phyloP scores from a whole-genome alignment of 1,140 invertebrate species.

The Thaumatotibia leucotreta region DNA sequence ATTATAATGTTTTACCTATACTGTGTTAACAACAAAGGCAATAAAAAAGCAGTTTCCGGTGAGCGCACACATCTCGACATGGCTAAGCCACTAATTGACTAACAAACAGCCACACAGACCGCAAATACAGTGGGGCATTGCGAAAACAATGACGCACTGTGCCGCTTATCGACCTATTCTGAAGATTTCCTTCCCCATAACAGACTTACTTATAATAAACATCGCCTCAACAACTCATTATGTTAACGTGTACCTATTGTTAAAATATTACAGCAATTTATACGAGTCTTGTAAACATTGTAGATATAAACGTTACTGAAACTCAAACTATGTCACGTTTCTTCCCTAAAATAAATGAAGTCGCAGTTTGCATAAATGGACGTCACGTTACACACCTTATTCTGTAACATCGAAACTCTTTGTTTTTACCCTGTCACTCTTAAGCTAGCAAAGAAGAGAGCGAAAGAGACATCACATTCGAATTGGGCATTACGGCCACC shows the following conservation, averaged over 20 bases:
- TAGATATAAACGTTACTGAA: neutral
- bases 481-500: conserved; percentile 22
- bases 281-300: conserved; percentile 16
- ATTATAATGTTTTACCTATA: conserved; percentile 5
- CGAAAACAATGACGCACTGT: conserved; percentile 46
- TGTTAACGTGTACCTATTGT: neutral
- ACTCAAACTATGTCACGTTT: neutral
- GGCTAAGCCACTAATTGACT: conserved; percentile 51
- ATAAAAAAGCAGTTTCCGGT: conserved; percentile 29
- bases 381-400: conserved; percentile 12
- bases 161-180: conserved; percentile 25
- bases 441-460: neutral
- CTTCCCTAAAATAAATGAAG: conserved; percentile 5
- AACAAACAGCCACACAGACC: conserved; percentile 46
- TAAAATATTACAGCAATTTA: neutral
- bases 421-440: neutral
- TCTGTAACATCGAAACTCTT: neutral
- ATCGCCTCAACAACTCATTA: neutral
- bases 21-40: neutral
- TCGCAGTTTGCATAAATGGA: conserved; percentile 10
- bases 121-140: conserved; percentile 39
- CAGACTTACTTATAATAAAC: neutral
- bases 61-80: conserved; percentile 21
- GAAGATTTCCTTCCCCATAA: conserved; percentile 34
- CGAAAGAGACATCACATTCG: neutral